These are phyloP conservation scores for Osmerus mordax DNA, from an alignment of 2,113 vertebrate species.

Conservation along the genomic window DNA sequence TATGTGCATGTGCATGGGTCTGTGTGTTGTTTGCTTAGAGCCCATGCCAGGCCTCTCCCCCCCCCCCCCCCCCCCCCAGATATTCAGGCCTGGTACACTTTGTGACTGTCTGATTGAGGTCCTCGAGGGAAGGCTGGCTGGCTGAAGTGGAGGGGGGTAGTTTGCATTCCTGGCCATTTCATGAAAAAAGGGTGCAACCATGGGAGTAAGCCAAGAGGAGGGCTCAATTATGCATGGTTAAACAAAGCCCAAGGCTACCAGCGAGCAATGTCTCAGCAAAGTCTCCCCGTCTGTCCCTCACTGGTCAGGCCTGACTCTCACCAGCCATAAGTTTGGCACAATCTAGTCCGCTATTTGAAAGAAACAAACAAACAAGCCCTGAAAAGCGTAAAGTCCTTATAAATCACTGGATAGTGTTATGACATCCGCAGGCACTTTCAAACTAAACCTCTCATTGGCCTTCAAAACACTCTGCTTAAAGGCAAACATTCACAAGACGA, in stretches of 20 bases:
- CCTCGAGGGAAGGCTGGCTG: constrained; percentile 67
- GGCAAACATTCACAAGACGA: constrained; percentile 61
- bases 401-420: constrained; percentile 61
- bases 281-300: constrained; percentile 34
- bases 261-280: constrained; percentile 63
- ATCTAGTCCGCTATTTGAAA: neutral
- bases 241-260: constrained; percentile 73
- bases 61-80: constrained; percentile 47
- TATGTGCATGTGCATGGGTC: constrained; percentile 22
- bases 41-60: constrained; percentile 54
- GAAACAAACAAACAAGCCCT: neutral
- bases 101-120: constrained; percentile 73
- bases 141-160: constrained; percentile 70
- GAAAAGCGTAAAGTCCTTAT: constrained; percentile 36
- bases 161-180: constrained; percentile 79
- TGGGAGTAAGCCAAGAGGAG: constrained; percentile 75
- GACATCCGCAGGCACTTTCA: constrained; percentile 59
- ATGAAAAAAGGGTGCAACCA: constrained; percentile 83
- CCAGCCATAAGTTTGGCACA: constrained; percentile 12
- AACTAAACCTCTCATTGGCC: constrained; percentile 54
- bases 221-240: constrained; percentile 75
- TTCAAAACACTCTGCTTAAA: constrained; percentile 45
- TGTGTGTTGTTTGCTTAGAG: constrained; percentile 62
- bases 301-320: constrained; percentile 21
- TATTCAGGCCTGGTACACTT: constrained; percentile 72